phyloP scores from a whole-genome alignment of 2,113 vertebrate species.

The Thunnus thynnus region DNA sequence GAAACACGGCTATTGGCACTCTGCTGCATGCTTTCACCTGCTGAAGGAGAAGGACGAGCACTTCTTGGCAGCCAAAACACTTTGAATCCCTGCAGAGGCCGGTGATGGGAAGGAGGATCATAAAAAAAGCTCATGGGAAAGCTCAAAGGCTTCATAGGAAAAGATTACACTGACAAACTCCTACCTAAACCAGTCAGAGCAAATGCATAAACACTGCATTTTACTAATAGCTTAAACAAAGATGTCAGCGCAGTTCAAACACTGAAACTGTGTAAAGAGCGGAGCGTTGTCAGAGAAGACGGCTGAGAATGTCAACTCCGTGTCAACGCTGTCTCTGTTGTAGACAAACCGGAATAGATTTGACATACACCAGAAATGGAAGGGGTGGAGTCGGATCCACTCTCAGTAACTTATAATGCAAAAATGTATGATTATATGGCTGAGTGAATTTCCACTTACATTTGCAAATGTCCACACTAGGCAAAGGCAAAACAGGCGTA shows the following conservation, averaged over 20 bases:
- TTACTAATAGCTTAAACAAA: conserved; percentile 42
- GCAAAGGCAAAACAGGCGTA: background rate
- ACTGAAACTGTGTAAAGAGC: background rate
- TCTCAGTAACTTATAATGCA: conserved; percentile 5
- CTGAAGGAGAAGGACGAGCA: background rate
- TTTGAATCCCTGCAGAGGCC: background rate
- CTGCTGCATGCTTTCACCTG: background rate
- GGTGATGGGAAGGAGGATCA: background rate
- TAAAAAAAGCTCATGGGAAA: background rate
- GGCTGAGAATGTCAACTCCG: conserved; percentile 4
- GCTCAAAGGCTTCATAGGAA: background rate
- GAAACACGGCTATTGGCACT: too few relatives aligned
- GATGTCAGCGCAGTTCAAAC: conserved; percentile 34
- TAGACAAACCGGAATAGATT: conserved; percentile 32
- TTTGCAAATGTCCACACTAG: background rate
- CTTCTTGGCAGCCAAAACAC: background rate
- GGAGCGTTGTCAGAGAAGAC: background rate
- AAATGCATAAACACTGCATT: conserved; percentile 16
- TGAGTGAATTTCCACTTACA: background rate
- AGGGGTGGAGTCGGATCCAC: background rate
- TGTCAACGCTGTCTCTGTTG: conserved; percentile 19
- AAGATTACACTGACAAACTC: background rate
- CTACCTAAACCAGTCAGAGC: conserved; percentile 1
- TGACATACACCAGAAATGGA: conserved; percentile 25
- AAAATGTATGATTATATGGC: background rate